These are phyloP conservation scores for Nephrotoma appendiculata DNA, from an alignment of 2,888 invertebrate species.

Conservation along the genomic window DNA sequence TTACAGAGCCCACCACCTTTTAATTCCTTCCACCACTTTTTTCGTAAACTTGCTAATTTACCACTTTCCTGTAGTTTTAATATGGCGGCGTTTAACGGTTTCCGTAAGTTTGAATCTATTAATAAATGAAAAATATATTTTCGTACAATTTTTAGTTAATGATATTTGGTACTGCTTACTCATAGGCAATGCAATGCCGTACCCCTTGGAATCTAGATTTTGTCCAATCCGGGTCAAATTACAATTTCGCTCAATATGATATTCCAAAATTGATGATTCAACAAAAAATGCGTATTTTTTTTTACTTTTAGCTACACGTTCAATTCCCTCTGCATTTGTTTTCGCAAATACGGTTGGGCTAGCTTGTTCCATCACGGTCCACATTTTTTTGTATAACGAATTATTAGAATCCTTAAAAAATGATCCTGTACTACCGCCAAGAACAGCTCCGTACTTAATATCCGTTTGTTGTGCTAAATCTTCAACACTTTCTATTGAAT, in stretches of 20 bases:
- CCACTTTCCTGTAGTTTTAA: conserved; percentile 84
- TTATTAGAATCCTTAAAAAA: conserved; percentile 90
- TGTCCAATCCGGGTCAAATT: conserved; percentile 70
- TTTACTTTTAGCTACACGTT: conserved; percentile 66
- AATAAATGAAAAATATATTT: background rate
- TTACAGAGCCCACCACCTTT: background rate
- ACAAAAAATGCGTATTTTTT: conserved; percentile 85
- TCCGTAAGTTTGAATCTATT: conserved; percentile 61
- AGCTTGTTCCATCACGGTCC: conserved; percentile 77
- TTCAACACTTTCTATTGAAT: conserved; percentile 79
- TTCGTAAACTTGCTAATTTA: conserved; percentile 61
- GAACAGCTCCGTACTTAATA: conserved; percentile 90
- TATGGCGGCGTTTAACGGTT: conserved; percentile 73
- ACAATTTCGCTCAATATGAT: conserved; percentile 73
- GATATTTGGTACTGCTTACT: conserved; percentile 41
- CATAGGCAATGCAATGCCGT: conserved; percentile 85
- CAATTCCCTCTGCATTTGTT: conserved; percentile 74
- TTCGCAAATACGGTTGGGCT: conserved; percentile 69
- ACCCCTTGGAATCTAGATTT: conserved; percentile 79
- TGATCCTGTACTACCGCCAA: conserved; percentile 73
- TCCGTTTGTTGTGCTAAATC: conserved; percentile 88
- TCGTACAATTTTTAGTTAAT: background rate
- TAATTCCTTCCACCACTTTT: conserved; percentile 72
- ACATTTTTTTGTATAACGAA: conserved; percentile 81
- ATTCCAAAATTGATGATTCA: conserved; percentile 93